These are phyloP conservation scores for Brachionus rotundiformis DNA, from an alignment of 1,140 invertebrate species.

Conservation along the genomic window DNA sequence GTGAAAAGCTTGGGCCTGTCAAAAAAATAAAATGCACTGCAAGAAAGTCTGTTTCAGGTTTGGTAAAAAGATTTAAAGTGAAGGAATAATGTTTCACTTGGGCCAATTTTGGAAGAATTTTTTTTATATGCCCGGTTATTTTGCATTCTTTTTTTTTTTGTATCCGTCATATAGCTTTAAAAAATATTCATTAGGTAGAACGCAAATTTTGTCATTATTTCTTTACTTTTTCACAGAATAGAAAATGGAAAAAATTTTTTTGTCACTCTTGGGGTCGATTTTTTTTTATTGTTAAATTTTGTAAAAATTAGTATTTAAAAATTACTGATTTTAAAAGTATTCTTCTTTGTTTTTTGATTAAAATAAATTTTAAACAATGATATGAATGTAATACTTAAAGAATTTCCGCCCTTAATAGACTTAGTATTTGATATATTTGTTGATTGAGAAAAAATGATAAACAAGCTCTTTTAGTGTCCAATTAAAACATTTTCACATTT, in stretches of 20 bases:
- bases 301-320: slow-evolving; percentile 4
- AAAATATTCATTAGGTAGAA: too few species aligned
- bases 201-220: neutral
- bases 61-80: neutral
- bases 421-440: neutral
- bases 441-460: too few species aligned
- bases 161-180: neutral
- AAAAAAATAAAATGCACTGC: neutral
- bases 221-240: neutral
- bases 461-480: too few species aligned
- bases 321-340: neutral
- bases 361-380: neutral
- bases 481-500: too few species aligned
- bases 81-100: neutral
- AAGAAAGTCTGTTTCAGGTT: neutral
- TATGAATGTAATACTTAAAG: neutral
- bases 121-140: neutral
- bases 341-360: neutral
- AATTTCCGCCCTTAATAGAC: neutral
- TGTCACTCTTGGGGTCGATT: neutral
- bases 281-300: slow-evolving; percentile 9
- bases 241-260: neutral
- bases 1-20: neutral
- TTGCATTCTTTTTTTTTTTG: neutral
- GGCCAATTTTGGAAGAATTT: too few species aligned